Evolutionary conservation across 2,797 vertebrate species (phyloP), one percentile per base, ranked within the genome.

Genomic region (Bovichtus variegatus): DNA sequence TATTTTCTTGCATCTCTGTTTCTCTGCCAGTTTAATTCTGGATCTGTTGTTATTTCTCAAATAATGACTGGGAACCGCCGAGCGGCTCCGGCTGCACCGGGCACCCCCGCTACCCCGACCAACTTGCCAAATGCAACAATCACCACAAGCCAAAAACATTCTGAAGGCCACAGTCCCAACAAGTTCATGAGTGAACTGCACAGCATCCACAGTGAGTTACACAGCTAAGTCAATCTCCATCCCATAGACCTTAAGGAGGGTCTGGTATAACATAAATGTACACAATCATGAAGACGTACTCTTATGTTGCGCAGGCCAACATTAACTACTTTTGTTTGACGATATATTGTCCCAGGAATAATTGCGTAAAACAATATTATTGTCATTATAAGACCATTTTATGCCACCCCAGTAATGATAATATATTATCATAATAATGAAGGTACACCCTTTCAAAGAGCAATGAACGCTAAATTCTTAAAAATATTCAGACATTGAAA

Each of bases 161-260:
- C 88, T 40, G 84, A 55, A 58, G 64, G 71, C 41, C 87, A 89
- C 38, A 72, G 40, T 78, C 65, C 75, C 50, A 88, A 82, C 53
- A 95, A 91, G 81, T 95, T 95, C 78, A 91, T 90, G 85, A 94
- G 86, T 80, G 93, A 94, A 51, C 74, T 91, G 9, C 93, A 49
- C 38, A 89, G 78, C 67, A 59, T 89, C 54, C 90, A 89, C 71
- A 87, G 95, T 96, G 69, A 95, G 95, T 89, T 34, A 3, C 12
- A 78, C 1, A 58, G n/a, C 12, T 4, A 41, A 60, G 5, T 31
- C 13, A 21, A 38, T 43, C 19, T 72, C 71, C 2, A 59, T 27
- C 15, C 3, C 7, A 38, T 40, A 38, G 19, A 58, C 46, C 5
- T 38, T 61, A 16, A 25, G 6, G 73, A 25, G 0, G 53, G n/a